Percentiles rank a stretch among this genome's conserved stretches.
These are phyloP conservation scores for Smutsia gigantea DNA, from an alignment of 2,797 vertebrate genomes.

Conservation along the genomic window DNA sequence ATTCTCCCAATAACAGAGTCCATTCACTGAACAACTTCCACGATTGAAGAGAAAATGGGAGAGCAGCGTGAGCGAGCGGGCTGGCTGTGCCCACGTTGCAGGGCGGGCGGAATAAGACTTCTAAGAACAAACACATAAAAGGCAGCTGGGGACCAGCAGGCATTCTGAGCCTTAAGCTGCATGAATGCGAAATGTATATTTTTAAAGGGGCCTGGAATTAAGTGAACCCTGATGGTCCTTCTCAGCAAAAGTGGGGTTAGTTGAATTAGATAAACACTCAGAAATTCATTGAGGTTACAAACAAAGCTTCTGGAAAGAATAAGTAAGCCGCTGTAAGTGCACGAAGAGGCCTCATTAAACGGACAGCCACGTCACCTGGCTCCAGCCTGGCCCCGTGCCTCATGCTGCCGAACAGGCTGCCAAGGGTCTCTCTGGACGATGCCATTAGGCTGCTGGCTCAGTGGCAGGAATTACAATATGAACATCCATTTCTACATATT, in stretches of 20 bases:
- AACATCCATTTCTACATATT: constrained; percentile 56
- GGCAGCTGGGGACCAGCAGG: background rate
- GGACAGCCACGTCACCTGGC: background rate
- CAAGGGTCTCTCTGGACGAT: constrained; percentile 23
- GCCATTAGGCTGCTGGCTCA: constrained; percentile 73
- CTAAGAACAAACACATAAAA: background rate
- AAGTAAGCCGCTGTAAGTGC: constrained; percentile 24
- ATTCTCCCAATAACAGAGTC: background rate
- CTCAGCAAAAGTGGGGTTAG: background rate
- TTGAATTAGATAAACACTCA: background rate
- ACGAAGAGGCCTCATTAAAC: constrained; percentile 46
- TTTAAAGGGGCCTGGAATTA: background rate
- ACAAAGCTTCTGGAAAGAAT: constrained; percentile 54
- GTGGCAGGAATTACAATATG: constrained; percentile 56
- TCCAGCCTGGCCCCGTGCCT: background rate
- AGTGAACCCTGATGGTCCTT: background rate
- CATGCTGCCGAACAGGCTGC: background rate
- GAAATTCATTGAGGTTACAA: constrained; percentile 56
- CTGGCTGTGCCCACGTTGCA: background rate
- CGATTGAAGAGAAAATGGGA: background rate
- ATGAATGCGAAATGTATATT: background rate
- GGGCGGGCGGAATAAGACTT: background rate
- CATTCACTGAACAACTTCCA: background rate
- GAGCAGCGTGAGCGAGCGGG: background rate
- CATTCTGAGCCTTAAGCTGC: background rate